Evolutionary conservation across 2,888 invertebrate genomes (phyloP), one percentile per base, ranked within the genome.

Genomic region (Perizoma affinitatum): DNA sequence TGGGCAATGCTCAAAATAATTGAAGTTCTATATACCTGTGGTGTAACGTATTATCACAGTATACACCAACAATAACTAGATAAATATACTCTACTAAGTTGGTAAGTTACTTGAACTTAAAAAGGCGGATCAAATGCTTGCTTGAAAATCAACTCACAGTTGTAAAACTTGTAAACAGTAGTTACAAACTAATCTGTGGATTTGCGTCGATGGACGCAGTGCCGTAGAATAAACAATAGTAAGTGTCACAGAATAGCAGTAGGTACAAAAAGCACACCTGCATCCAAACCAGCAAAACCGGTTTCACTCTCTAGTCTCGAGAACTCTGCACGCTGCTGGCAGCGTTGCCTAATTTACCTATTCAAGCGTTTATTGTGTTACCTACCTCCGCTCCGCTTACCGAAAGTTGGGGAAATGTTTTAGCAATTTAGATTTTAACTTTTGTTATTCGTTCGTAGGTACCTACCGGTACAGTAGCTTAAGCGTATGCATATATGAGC

Each of bases 251-350:
- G 62, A 51, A 47, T 54, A 51, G 5, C 22, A 54, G 11, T 47
- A 52, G 45, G 49, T 35, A 38, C 41, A 49, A 46, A n/a, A n/a
- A 54, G 63, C 67, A 85, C 90, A 90, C 90, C 90, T 91, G 90
- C 89, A 86, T 78, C 73, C 61, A 77, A 88, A 91, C 90, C 84
- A 88, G 90, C 71, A 80, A 87, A 90, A 88, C 88, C 81, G 87
- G 87, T 90, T 90, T 90, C 88, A 87, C 90, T 90, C 87, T 87
- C 84, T 55, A 63, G 55, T 59, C 52, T 45, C 80, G 75, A 71
- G 76, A 82, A 70, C 72, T 72, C 54, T 66, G 76, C 82, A 70
- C 72, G 72, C 54, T 66, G 67, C 69, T 67, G 63, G 48, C 67
- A 58, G 63, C 69, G 59, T 71, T 65, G 67, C 68, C 65, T 68